Base-by-base conservation (phyloP, 2,797 vertebrate genomes). In the Cottoperca gobio region DNA sequence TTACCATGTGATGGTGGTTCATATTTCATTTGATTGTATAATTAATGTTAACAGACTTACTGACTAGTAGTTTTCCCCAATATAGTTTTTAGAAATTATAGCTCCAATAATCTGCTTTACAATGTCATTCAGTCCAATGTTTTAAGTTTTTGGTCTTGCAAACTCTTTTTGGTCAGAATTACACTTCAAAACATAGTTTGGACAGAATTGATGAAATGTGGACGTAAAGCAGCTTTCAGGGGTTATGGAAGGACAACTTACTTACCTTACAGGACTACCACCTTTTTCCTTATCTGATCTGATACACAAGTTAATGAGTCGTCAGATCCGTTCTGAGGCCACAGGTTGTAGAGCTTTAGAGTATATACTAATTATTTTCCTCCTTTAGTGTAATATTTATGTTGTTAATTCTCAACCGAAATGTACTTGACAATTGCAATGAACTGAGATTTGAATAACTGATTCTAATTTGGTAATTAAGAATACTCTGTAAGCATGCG, bases 241-340 rank as follows among this genome's bases (percentile, higher is more conserved):
- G 14, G 14, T 37, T 45, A 45, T 33, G 8, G 8, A 49, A 23
- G 45, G 11, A 39, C 10, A 40, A 23, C 5, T 42, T 26, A 8
- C 2, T 0, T 28, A 19, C 40, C 50, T 46, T 33, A 33, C 55
- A 49, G 21, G 6, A 42, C 50, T 8, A 37, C 19, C 24, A 14
- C n/a, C 52, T 26, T 55, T 35, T 35, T 21, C 39, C 39, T 26
- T 54, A 54, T 68, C 23, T 53, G 19, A 59, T 14, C 46, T 7
- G 6, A 50, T 42, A 39, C 19, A 48, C 2, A 28, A 17, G 5
- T 19, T 49, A n/a, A 48, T 63, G 26, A 17, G 11, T 63, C 72
- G 28, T 53, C 19, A 13, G 23, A 79, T 92, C 87, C 74, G 89
- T 93, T 93, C 89, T 94, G 86, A 92, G 92, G 58, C 90, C 93